Evolutionary conservation across 2,797 vertebrate genomes (phyloP), one percentile per base, ranked within the genome.

Genomic region (Pipistrellus kuhlii): DNA sequence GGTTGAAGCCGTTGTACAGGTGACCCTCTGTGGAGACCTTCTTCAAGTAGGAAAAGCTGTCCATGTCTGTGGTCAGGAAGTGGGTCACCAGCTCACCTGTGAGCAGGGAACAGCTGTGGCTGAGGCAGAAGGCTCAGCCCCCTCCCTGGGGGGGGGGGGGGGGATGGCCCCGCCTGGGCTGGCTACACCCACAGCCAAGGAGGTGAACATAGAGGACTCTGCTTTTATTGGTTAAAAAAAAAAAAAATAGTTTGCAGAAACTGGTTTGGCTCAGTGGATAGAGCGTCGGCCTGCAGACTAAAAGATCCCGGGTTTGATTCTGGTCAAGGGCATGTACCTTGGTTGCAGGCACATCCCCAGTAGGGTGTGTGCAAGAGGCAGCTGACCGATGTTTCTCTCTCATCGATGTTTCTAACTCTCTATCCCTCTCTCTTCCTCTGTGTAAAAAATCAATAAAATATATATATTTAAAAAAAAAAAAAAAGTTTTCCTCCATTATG

Each of bases 1-100:
- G 99, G 98, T 99, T 99, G 97, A 99, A 99, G 96, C 99, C 99
- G 1, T 99, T 99, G 98, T 99, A 99, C 95, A 99, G 97, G 94
- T 99, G 99, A 95, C 99, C 98, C 94, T 99, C 99, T 59, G 97
- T 46, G 3, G 99, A 99, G 92, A 99, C 98, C 96, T 99, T 99
- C 98, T 99, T 99, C 97, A 99, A 97, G 97, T 99, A 99, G 84
- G 99, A 99, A 97, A 98, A 99, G 98, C 99, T 98, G 97, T 99
- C 99, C 96, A 98, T 55, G 84, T 99, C 99, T 21, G 99, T 98
- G 11, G 98, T 99, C 96, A 99, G 98, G 98, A 99, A 99, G 97
- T 99, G 99, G 68, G 99, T 98, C 86, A 99, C 99, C 32, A 99
- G 98, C 95, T 98, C 98, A 95, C 99, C 99, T 99, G 96, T 15